These are phyloP conservation scores for Nymphalis io DNA, from an alignment of 1,140 invertebrate genomes.

Conservation along the genomic window DNA sequence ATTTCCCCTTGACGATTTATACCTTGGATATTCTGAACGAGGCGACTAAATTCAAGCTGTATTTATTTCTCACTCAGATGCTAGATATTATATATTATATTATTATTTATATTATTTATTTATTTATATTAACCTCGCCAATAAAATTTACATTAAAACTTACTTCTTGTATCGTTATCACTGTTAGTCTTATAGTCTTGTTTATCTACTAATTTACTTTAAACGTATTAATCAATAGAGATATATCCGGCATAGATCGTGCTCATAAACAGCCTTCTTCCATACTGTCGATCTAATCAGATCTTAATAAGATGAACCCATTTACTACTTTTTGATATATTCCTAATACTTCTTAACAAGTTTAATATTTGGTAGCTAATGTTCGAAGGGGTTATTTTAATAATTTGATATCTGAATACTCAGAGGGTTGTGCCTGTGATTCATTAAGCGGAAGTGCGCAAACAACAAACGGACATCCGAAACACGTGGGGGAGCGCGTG, in stretches of 20 bases:
- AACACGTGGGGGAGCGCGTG: constrained; percentile 11
- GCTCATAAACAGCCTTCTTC: too few species aligned
- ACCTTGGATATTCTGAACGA: constrained; percentile 36
- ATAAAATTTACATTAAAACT: constrained; percentile 15
- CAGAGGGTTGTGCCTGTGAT: not conserved
- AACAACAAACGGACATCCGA: constrained; percentile 24
- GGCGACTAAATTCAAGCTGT: not conserved
- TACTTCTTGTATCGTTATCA: not conserved
- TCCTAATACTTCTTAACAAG: too few species aligned
- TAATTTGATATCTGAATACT: not conserved
- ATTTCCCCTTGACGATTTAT: constrained; percentile 37
- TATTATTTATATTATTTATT: too few species aligned
- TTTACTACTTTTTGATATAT: too few species aligned
- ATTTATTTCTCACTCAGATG: not conserved
- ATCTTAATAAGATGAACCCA: too few species aligned
- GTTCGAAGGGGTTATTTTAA: not conserved
- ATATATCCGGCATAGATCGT: too few species aligned
- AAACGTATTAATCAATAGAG: too few species aligned
- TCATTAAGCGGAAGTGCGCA: constrained; percentile 3
- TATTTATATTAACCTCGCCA: not conserved
- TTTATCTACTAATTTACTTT: too few species aligned
- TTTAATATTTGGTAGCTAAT: too few species aligned
- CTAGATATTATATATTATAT: too few species aligned
- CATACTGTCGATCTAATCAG: too few species aligned
- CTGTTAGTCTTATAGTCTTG: not conserved